phyloP scores from a whole-genome alignment of 2,113 vertebrate species.

The Raja brachyura region DNA sequence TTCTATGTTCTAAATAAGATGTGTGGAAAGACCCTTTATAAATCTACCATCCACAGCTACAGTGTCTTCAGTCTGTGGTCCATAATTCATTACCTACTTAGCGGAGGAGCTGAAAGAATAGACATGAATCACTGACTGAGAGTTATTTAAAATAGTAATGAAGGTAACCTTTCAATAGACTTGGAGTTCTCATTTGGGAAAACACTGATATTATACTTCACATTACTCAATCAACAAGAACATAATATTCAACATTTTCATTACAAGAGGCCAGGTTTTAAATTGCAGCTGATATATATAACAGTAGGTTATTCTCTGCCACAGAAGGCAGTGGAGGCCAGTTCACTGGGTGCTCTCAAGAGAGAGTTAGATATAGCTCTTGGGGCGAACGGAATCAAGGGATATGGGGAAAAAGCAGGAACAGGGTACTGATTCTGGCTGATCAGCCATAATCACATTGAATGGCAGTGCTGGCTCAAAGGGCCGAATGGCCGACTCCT shows the following conservation, averaged over 20 bases:
- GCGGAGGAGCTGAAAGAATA: conserved; percentile 36
- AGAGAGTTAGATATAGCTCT: too few relatives aligned
- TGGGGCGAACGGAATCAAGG: too few relatives aligned
- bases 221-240: conserved; percentile 43
- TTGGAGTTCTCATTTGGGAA: conserved; percentile 53
- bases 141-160: conserved; percentile 55
- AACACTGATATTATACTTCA: conserved; percentile 36
- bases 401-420: too few relatives aligned
- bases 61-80: not conserved
- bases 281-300: conserved; percentile 17
- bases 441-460: too few relatives aligned
- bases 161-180: conserved; percentile 46
- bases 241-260: conserved; percentile 46
- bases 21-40: not conserved
- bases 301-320: not conserved
- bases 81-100: not conserved
- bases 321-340: too few relatives aligned
- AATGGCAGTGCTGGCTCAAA: too few relatives aligned
- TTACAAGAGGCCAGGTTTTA: not conserved
- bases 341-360: too few relatives aligned
- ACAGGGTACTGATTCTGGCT: too few relatives aligned
- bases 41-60: not conserved
- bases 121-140: conserved; percentile 49
- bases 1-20: not conserved
- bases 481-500: too few relatives aligned